A percentile compares a stretch with the other conserved stretches of the same genome.
phyloP scores from a whole-genome alignment of 2,888 invertebrate genomes.

The Boloria euphrosyne region DNA sequence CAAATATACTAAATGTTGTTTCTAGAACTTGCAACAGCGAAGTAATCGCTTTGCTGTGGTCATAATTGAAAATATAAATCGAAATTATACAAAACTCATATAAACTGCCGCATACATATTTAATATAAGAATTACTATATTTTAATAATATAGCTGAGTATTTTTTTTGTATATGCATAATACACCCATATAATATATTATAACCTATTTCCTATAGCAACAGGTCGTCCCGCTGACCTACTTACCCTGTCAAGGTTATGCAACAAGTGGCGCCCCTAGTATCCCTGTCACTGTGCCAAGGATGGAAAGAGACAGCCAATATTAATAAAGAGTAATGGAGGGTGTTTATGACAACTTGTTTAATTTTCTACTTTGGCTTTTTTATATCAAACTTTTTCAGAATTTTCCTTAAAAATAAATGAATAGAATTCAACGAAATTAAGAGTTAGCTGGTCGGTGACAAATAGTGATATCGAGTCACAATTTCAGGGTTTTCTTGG shows the following conservation, averaged over 20 bases:
- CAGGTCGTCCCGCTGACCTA: constrained; percentile 47
- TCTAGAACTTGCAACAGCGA: too few relatives aligned
- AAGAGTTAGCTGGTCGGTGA: not conserved
- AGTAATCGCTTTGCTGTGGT: too few relatives aligned
- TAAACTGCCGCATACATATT: too few relatives aligned
- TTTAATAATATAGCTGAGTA: too few relatives aligned
- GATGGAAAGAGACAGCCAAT: constrained; percentile 16
- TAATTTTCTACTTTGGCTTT: not conserved
- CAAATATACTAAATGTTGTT: too few relatives aligned
- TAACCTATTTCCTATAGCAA: constrained; percentile 36
- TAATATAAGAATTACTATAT: too few relatives aligned
- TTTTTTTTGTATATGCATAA: not conserved
- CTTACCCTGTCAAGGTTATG: constrained; percentile 46
- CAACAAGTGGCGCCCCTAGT: constrained; percentile 45
- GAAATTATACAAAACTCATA: too few relatives aligned
- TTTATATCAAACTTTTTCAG: not conserved
- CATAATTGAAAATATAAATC: too few relatives aligned
- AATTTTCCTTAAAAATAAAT: not conserved
- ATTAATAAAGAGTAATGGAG: constrained; percentile 28
- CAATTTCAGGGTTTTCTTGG: not conserved
- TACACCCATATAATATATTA: constrained; percentile 1
- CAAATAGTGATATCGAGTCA: constrained; percentile 13
- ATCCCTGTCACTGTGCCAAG: constrained; percentile 17
- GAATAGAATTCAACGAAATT: not conserved
- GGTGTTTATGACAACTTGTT: constrained; percentile 16